Evolutionary conservation across 2,888 invertebrate genomes (phyloP).

Genomic region (Phalangium opilio): DNA sequence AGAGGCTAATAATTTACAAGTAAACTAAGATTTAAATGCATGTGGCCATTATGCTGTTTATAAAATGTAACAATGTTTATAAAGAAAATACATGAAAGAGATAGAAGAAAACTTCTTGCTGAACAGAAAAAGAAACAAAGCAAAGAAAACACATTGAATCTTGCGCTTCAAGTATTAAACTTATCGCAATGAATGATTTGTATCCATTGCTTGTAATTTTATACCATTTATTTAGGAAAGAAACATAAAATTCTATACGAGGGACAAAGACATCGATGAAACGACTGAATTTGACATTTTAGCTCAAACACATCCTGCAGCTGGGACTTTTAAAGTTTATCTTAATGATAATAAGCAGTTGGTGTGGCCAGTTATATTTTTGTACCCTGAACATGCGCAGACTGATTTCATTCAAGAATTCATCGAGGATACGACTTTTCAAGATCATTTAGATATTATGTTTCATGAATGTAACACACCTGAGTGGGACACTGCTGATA

Average conservation of each 20-base stretch:
- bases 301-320: slow-evolving; percentile 41
- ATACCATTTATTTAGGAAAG: slow-evolving; percentile 24
- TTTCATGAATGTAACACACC: too few relatives aligned
- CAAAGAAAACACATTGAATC: too few relatives aligned
- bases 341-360: slow-evolving; percentile 39
- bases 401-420: slow-evolving; percentile 75
- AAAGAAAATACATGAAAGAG: slow-evolving; percentile 39
- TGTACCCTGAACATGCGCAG: slow-evolving; percentile 73
- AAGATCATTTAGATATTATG: too few relatives aligned
- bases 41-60: too few relatives aligned
- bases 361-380: slow-evolving; percentile 71
- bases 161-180: too few relatives aligned
- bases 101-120: slow-evolving; percentile 39
- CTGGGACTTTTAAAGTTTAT: slow-evolving; percentile 37
- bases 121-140: slow-evolving; percentile 4
- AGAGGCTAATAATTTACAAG: too few relatives aligned
- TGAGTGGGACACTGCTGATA: too few relatives aligned
- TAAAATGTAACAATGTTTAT: slow-evolving; percentile 2
- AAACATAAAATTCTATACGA: slow-evolving; percentile 26
- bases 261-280: slow-evolving; percentile 12
- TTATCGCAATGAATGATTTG: too few relatives aligned
- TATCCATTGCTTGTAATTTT: too few relatives aligned
- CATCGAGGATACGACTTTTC: slow-evolving; percentile 8
- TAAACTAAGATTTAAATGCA: too few relatives aligned
- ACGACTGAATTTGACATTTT: too few relatives aligned